These are phyloP conservation scores for Nasonia oneida DNA, from an alignment of 2,888 invertebrate genomes.

Conservation along the genomic window DNA sequence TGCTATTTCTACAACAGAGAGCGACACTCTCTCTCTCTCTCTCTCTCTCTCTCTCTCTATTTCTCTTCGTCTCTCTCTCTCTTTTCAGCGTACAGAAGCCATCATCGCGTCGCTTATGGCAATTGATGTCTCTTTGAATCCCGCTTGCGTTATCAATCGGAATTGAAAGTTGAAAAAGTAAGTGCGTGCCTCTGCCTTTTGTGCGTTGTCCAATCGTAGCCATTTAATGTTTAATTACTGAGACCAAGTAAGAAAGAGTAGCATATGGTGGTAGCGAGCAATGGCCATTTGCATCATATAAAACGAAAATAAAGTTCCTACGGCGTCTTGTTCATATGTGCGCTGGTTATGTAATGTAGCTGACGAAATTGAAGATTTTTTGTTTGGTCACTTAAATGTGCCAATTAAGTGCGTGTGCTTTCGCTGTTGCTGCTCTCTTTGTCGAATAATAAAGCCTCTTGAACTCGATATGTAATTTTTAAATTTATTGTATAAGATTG, in stretches of 20 bases:
- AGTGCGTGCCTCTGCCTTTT: not conserved
- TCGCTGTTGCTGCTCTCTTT: not conserved
- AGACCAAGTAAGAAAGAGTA: not conserved
- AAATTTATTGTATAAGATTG: no score
- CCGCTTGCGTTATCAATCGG: constrained; percentile 38
- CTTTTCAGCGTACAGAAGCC: not conserved
- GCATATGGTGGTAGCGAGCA: not conserved
- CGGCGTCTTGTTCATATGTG: not conserved
- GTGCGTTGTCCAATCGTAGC: not conserved
- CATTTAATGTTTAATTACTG: constrained; percentile 4
- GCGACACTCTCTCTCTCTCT: not conserved
- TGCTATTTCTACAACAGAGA: constrained; percentile 23
- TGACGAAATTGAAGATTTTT: not conserved
- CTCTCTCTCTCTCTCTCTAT: not conserved
- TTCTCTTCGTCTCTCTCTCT: not conserved
- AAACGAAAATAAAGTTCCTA: not conserved
- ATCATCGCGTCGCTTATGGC: constrained; percentile 1
- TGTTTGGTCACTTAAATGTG: not conserved
- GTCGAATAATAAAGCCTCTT: not conserved
- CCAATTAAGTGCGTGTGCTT: not conserved
- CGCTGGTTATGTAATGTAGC: not conserved
- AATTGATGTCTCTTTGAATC: constrained; percentile 43
- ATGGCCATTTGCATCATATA: not conserved
- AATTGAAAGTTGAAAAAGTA: constrained; percentile 34
- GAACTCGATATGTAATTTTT: not conserved